Conservation (phyloP, 2,113 vertebrate genomes). For the Balaeniceps rex region DNA sequence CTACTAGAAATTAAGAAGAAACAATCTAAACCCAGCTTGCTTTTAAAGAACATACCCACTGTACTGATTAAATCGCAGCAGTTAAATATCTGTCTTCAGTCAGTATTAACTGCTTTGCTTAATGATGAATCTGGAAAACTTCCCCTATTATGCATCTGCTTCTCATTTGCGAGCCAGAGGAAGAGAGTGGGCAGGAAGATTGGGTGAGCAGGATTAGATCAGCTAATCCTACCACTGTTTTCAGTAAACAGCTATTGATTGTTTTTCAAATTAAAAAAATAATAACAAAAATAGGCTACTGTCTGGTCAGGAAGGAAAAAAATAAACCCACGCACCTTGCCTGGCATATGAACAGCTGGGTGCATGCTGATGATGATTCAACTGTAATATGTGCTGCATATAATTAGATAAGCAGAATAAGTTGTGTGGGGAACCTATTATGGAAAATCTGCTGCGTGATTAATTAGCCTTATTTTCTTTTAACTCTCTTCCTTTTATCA, state of each 20-base stretch:
- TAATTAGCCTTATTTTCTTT: background rate
- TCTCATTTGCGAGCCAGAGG: background rate
- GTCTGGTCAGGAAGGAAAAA: background rate
- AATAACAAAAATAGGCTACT: background rate
- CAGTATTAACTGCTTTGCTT: conserved; percentile 49
- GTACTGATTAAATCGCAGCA: background rate
- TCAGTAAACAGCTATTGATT: background rate
- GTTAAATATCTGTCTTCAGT: background rate
- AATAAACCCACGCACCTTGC: background rate
- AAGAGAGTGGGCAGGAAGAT: background rate
- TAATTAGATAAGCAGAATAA: background rate
- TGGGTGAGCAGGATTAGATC: background rate
- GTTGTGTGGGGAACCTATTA: background rate
- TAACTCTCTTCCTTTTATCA: background rate
- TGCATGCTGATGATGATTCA: background rate
- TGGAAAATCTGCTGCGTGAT: background rate
- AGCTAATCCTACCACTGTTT: background rate
- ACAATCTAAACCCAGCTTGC: background rate
- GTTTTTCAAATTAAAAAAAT: background rate
- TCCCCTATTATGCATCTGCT: background rate
- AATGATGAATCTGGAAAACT: conserved; percentile 26
- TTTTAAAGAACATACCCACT: background rate
- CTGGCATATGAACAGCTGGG: background rate
- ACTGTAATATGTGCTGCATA: background rate
- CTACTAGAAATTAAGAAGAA: background rate